Evolutionary conservation across 2,797 vertebrate species (phyloP).

Genomic region (Capromys pilorides): DNA sequence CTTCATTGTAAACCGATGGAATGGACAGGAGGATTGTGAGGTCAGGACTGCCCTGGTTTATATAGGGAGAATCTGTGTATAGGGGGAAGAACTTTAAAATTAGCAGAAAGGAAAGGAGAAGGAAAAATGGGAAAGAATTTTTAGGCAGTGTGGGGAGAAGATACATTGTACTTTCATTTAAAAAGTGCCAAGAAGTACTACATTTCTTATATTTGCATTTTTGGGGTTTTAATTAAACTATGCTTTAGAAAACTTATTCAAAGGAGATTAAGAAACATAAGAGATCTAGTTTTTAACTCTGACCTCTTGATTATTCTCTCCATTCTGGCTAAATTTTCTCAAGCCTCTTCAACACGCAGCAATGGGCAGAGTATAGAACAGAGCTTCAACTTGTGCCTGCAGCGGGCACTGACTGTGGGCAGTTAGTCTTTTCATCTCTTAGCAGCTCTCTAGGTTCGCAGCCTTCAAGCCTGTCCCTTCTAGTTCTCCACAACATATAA

Average conservation of each 20-base stretch:
- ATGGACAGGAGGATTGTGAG: not conserved
- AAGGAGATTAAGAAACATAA: not conserved
- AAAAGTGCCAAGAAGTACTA: not conserved
- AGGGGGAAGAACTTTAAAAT: not conserved
- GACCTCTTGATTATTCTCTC: not conserved
- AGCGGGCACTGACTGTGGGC: not conserved
- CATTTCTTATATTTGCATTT: not conserved
- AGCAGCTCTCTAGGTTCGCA: not conserved
- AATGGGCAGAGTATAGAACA: not conserved
- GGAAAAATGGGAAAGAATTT: not conserved
- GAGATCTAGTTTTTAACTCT: not conserved
- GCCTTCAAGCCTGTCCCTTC: not conserved
- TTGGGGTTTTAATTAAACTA: not conserved
- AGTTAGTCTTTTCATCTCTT: no score
- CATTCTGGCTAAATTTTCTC: not conserved
- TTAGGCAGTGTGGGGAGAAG: not conserved
- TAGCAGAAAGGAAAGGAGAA: not conserved
- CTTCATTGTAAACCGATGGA: not conserved
- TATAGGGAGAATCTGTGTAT: not conserved
- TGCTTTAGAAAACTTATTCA: not conserved
- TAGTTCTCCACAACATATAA: not conserved
- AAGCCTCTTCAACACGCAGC: not conserved
- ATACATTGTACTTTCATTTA: not conserved
- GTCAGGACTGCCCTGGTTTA: not conserved
- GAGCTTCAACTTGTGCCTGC: not conserved